Conservation (phyloP, 2,113 vertebrate genomes). For the Salvelinus fontinalis region DNA sequence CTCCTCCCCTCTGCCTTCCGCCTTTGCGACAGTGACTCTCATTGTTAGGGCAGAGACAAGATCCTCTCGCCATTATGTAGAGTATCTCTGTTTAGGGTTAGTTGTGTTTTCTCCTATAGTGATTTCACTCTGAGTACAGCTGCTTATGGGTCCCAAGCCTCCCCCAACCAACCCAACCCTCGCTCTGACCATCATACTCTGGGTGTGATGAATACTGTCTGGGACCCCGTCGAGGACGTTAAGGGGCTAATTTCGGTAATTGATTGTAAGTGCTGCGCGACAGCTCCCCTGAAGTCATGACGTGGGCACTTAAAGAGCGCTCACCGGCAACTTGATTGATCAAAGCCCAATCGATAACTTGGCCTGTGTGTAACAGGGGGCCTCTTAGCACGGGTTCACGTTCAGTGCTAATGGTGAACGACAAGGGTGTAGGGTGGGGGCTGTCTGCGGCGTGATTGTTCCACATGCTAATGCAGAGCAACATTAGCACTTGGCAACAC, state of each 20-base stretch:
- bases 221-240: conserved; percentile 38
- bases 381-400: conserved; percentile 40
- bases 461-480: conserved; percentile 1
- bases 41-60: too few species aligned
- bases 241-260: conserved; percentile 77
- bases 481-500: not conserved
- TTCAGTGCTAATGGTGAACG: conserved; percentile 46
- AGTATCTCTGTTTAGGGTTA: not conserved
- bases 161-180: conserved; percentile 25
- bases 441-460: conserved; percentile 18
- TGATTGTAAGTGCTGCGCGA: conserved; percentile 77
- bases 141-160: conserved; percentile 37
- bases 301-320: conserved; percentile 54
- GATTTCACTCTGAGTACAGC: conserved; percentile 14
- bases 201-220: conserved; percentile 41
- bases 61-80: not conserved
- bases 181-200: conserved; percentile 48
- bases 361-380: conserved; percentile 30
- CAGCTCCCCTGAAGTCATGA: conserved; percentile 70
- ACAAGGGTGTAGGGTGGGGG: conserved; percentile 1
- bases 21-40: too few species aligned
- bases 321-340: conserved; percentile 58
- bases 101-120: not conserved
- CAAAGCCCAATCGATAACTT: conserved; percentile 64
- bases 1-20: too few species aligned